Evolutionary conservation across 1,140 invertebrate genomes (phyloP).

Genomic region (Temnothorax nylanderi): DNA sequence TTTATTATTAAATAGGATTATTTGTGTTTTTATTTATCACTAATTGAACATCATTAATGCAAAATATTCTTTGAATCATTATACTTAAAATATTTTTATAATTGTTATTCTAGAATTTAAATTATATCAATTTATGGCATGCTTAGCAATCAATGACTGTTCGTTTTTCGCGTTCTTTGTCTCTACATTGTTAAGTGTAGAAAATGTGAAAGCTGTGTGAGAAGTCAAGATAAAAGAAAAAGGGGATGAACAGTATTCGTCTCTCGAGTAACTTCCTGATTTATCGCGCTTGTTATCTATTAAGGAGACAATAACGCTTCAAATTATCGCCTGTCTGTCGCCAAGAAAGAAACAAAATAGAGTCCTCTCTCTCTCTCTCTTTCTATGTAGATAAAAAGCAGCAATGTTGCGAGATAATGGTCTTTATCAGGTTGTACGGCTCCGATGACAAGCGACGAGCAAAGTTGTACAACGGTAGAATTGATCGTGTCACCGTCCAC

Average conservation of each 20-base stretch:
- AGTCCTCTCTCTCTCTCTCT: neutral
- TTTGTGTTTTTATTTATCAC: neutral
- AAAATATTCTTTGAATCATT: neutral
- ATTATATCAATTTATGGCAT: neutral
- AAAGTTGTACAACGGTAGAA: conserved; percentile 23
- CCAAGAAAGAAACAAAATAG: conserved; percentile 10
- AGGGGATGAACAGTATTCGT: neutral
- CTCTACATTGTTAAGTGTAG: neutral
- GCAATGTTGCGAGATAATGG: conserved; percentile 6
- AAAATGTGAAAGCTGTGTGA: neutral
- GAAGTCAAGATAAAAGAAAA: neutral
- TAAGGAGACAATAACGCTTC: conserved; percentile 9
- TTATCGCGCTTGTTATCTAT: conserved; percentile 38
- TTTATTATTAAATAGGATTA: neutral
- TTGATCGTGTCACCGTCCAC: neutral
- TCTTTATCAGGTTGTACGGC: conserved; percentile 27
- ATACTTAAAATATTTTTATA: neutral
- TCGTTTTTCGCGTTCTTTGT: neutral
- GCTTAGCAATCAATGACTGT: neutral
- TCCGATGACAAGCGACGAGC: conserved; percentile 27
- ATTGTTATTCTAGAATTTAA: neutral
- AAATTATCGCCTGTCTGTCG: conserved; percentile 35
- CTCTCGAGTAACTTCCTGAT: neutral
- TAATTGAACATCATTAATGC: too few relatives aligned
- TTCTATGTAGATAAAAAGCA: conserved; percentile 23